These are phyloP conservation scores for Frankliniella fusca DNA, from an alignment of 2,888 invertebrate genomes.

Conservation along the genomic window DNA sequence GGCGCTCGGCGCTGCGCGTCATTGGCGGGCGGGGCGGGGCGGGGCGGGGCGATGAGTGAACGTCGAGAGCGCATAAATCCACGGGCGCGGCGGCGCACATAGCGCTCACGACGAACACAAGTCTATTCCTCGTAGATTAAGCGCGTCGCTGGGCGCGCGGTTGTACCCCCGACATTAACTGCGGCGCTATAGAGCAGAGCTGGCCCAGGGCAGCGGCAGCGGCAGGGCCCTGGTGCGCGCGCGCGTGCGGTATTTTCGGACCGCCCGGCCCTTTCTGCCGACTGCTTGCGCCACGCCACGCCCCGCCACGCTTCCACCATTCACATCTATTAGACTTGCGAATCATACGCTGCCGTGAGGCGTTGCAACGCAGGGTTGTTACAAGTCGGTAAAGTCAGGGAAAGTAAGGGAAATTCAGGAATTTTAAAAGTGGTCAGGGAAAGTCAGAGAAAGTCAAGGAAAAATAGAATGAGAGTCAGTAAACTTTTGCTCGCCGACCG, in stretches of 20 bases:
- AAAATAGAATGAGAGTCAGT: no score
- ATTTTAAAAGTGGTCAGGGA: no score
- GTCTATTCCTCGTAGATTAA: conserved; percentile 24
- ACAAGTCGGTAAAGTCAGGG: no score
- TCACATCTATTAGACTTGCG: background rate
- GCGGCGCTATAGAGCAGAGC: background rate
- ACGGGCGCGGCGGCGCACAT: background rate
- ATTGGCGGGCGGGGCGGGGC: background rate
- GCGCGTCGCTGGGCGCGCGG: background rate
- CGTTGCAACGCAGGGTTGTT: background rate
- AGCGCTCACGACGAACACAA: background rate
- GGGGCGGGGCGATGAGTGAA: conserved; percentile 19
- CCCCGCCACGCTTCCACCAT: background rate
- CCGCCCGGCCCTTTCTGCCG: background rate
- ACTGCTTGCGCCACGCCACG: background rate
- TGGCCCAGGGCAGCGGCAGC: background rate
- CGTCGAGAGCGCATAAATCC: background rate
- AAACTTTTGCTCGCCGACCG: no score
- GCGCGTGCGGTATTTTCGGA: conserved; percentile 1
- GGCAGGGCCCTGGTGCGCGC: no score
- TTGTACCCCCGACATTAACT: background rate
- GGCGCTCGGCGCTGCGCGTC: conserved; percentile 9
- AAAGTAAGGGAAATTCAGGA: no score
- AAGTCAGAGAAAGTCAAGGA: no score
- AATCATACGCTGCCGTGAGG: background rate